phyloP scores from a whole-genome alignment of 2,797 vertebrate genomes.

The Neosilurus hyrtlii region DNA sequence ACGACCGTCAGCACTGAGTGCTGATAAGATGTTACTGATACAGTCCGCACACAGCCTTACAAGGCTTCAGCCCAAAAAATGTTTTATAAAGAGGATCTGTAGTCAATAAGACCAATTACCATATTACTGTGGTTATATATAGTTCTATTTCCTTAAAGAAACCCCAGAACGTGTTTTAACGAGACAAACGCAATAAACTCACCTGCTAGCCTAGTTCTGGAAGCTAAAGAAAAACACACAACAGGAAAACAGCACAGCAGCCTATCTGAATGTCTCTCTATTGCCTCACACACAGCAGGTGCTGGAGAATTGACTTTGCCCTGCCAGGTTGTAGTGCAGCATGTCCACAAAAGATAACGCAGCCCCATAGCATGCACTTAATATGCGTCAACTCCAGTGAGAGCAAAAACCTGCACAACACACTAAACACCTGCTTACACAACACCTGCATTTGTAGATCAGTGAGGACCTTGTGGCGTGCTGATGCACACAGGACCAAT shows the following conservation, averaged over 20 bases:
- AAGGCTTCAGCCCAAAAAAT: slow-evolving; percentile 53
- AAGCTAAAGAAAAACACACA: background rate
- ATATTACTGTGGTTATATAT: background rate
- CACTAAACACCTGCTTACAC: slow-evolving; percentile 63
- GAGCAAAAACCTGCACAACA: slow-evolving; percentile 62
- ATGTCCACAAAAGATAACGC: slow-evolving; percentile 42
- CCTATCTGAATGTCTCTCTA: background rate
- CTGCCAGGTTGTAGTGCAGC: slow-evolving; percentile 38
- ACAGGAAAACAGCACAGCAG: slow-evolving; percentile 6
- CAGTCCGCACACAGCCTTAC: background rate
- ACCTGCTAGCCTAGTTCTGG: background rate
- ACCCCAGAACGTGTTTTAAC: background rate
- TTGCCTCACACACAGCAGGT: slow-evolving; percentile 21
- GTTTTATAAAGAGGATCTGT: slow-evolving; percentile 41
- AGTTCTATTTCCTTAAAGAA: background rate
- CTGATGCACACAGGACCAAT: background rate
- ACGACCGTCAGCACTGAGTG: background rate
- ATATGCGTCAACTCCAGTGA: slow-evolving; percentile 57
- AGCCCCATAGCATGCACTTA: slow-evolving; percentile 17
- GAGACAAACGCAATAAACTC: background rate
- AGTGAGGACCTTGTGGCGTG: slow-evolving; percentile 31
- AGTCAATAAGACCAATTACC: background rate
- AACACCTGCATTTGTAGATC: slow-evolving; percentile 65
- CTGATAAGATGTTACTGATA: slow-evolving; percentile 35
- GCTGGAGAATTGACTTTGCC: slow-evolving; percentile 46